A percentile compares a stretch with the other conserved stretches of the same genome.
phyloP scores from a whole-genome alignment of 2,797 vertebrate genomes.

The Hipposideros larvatus region DNA sequence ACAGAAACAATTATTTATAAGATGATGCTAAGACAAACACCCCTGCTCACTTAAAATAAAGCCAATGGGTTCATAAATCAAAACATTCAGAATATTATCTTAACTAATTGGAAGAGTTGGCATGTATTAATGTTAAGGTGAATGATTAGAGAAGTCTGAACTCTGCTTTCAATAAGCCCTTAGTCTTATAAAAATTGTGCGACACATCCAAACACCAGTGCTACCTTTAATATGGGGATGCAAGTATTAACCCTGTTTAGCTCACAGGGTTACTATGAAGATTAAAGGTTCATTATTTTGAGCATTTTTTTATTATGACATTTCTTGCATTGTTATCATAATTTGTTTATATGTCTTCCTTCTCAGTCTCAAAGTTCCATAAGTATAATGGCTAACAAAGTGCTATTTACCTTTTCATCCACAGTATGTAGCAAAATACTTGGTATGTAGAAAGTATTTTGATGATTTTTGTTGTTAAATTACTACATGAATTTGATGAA shows the following conservation, averaged over 20 bases:
- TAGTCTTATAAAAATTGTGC: not conserved
- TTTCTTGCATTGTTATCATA: not conserved
- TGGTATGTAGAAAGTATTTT: not conserved
- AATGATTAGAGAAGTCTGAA: not conserved
- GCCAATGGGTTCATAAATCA: not conserved
- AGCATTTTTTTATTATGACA: not conserved
- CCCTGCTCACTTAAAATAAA: not conserved
- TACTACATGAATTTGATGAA: not conserved
- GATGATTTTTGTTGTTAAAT: conserved; percentile 2
- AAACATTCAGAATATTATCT: not conserved
- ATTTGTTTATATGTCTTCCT: not conserved
- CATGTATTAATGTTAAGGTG: not conserved
- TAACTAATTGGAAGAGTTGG: not conserved
- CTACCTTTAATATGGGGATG: not conserved
- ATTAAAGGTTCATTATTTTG: not conserved
- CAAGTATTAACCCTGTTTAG: not conserved
- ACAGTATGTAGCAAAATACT: not conserved
- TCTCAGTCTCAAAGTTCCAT: not conserved
- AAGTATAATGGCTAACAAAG: not conserved
- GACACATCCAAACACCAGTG: not conserved
- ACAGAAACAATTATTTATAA: not conserved
- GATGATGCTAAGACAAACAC: not conserved
- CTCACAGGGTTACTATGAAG: not conserved
- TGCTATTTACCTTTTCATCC: not conserved
- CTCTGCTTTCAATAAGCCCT: not conserved